A percentile compares a stretch with the other conserved stretches of the same genome.
Evolutionary conservation across 30 jellyfish, hydroid and myxozoan genomes (phyloP).

Genomic region (Morbakka virulenta): DNA sequence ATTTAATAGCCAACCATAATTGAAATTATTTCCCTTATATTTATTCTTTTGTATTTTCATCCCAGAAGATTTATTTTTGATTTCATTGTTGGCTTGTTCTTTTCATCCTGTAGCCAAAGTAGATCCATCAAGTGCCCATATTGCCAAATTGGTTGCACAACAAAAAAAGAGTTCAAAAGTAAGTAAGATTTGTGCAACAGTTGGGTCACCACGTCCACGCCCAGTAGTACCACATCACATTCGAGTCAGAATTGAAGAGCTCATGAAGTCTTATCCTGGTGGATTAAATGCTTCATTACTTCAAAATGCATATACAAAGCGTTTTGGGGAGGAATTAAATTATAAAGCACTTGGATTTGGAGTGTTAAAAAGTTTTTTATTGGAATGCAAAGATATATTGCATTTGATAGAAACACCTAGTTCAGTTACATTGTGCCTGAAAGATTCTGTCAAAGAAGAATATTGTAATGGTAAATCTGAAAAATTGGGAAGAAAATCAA

Average conservation of each 20-base stretch:
- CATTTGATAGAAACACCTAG: no score
- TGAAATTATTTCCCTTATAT: no score
- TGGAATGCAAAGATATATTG: constrained; percentile 63
- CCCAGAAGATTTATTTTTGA: no score
- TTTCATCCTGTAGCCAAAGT: constrained; percentile 66
- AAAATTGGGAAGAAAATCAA: no score
- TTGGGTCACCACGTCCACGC: constrained; percentile 38
- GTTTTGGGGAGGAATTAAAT: constrained; percentile 45
- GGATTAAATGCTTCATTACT: constrained; percentile 37
- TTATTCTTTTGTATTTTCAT: no score
- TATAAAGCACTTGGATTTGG: constrained; percentile 51
- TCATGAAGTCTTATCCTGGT: constrained; percentile 49
- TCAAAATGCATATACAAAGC: constrained; percentile 22
- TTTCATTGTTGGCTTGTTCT: no score
- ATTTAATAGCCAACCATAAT: no score
- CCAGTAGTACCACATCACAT: constrained; percentile 41
- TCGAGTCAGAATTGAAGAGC: constrained; percentile 60
- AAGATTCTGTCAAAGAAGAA: no score
- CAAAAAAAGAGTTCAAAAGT: constrained; percentile 56
- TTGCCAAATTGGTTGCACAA: constrained; percentile 44
- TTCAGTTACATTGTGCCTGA: no score
- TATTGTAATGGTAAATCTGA: no score
- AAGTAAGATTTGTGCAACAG: constrained; percentile 49
- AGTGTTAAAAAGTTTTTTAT: constrained; percentile 18
- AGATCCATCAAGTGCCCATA: constrained; percentile 69